Evolutionary conservation across 2,113 vertebrate genomes (phyloP).

Genomic region (Etheostoma spectabile): DNA sequence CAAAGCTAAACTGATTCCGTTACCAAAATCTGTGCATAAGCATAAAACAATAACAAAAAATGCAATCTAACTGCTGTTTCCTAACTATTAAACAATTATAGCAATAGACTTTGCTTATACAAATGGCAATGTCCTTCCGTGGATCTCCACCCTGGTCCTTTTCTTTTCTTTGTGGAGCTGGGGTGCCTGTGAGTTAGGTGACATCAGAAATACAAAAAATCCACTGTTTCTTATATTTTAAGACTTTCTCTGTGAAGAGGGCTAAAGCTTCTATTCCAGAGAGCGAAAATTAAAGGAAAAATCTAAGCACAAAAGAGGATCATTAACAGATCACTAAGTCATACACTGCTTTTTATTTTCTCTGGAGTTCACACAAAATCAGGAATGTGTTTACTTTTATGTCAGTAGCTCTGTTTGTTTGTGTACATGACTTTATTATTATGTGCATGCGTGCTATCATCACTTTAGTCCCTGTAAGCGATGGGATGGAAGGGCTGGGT

Average conservation of each 20-base stretch:
- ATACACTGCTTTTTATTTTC: not conserved
- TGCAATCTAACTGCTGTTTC: not conserved
- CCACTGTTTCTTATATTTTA: not conserved
- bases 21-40: not conserved
- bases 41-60: not conserved
- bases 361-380: slow-evolving; percentile 9
- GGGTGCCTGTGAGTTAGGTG: too few relatives aligned
- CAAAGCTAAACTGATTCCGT: not conserved
- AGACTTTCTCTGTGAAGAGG: not conserved
- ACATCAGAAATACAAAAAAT: not conserved
- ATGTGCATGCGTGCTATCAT: slow-evolving; percentile 1
- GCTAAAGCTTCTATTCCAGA: slow-evolving; percentile 4
- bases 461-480: slow-evolving; percentile 76
- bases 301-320: slow-evolving; percentile 20
- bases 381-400: not conserved
- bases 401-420: not conserved
- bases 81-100: not conserved
- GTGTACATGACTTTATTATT: not conserved
- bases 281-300: slow-evolving; percentile 10
- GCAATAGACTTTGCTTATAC: not conserved
- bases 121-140: not conserved
- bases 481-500: slow-evolving; percentile 86
- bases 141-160: not conserved
- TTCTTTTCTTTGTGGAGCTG: not conserved
- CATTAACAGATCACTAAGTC: slow-evolving; percentile 7